Percentiles rank a stretch among this genome's conserved stretches.
phyloP scores from a whole-genome alignment of 2,888 invertebrate genomes.

The Stomorhina lunata region DNA sequence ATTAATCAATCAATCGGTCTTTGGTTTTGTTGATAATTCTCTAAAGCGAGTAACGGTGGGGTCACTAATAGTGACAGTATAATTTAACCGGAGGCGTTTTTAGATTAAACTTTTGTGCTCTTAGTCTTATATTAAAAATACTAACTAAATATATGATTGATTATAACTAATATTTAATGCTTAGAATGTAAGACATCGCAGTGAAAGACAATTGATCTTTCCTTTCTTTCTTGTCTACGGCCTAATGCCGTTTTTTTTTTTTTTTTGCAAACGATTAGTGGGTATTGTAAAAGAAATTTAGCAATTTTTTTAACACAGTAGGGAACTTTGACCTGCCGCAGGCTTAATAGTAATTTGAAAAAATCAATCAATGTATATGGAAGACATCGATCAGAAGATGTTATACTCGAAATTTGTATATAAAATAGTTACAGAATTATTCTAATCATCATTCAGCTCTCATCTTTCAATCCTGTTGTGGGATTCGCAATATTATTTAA shows the following conservation, averaged over 20 bases:
- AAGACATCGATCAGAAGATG: not conserved
- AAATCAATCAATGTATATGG: conserved; percentile 29
- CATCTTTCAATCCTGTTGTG: conserved; percentile 47
- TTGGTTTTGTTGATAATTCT: not conserved
- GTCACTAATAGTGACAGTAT: not conserved
- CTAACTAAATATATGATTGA: not conserved
- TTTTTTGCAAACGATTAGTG: not conserved
- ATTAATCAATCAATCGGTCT: conserved; percentile 30
- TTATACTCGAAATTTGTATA: conserved; percentile 55
- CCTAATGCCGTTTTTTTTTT: too few species aligned
- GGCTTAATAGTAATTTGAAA: not conserved
- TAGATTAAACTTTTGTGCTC: not conserved
- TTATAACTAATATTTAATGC: not conserved
- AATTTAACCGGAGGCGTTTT: not conserved
- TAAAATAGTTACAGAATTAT: conserved; percentile 64
- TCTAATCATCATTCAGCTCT: conserved; percentile 65
- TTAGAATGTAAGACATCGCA: not conserved
- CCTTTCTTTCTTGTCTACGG: not conserved
- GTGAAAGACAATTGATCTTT: not conserved
- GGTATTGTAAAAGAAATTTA: not conserved
- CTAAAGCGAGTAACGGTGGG: not conserved
- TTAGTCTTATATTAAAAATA: not conserved
- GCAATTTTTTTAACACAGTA: not conserved
- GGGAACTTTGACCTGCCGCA: conserved; percentile 60
- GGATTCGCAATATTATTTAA: not conserved